Evolutionary conservation across 1,140 invertebrate species (phyloP).

Genomic region (Formica selysi): DNA sequence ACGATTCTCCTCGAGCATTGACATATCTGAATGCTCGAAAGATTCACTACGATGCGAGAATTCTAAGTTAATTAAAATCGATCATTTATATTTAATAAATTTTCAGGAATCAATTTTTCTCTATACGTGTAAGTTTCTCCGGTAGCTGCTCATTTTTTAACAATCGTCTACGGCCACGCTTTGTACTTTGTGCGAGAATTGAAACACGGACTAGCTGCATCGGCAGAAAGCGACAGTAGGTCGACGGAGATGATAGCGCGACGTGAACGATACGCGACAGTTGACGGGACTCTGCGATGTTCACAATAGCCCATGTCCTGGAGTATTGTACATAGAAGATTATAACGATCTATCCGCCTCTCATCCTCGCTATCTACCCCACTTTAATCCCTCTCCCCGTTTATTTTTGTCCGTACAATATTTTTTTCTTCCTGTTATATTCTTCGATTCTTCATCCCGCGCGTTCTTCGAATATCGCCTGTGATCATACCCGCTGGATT

Average conservation of each 20-base stretch:
- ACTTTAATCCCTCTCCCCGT: constrained; percentile 17
- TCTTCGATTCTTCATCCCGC: constrained; percentile 24
- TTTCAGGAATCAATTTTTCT: not conserved
- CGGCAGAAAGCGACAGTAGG: constrained; percentile 44
- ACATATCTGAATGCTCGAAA: not conserved
- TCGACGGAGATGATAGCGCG: constrained; percentile 39
- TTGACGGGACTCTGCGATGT: constrained; percentile 41
- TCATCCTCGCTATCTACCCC: constrained; percentile 34
- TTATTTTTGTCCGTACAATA: constrained; percentile 1
- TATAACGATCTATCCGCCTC: constrained; percentile 64
- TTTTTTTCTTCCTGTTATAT: constrained; percentile 31
- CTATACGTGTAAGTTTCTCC: too few species aligned
- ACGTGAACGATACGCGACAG: constrained; percentile 45
- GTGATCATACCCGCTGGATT: constrained; percentile 45
- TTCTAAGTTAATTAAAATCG: too few species aligned
- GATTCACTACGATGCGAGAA: too few species aligned
- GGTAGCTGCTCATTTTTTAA: not conserved
- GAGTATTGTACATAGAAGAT: constrained; percentile 60
- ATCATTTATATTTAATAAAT: not conserved
- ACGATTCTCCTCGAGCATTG: not conserved
- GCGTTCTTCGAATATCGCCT: constrained; percentile 22
- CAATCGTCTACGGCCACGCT: not conserved
- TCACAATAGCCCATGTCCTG: constrained; percentile 54
- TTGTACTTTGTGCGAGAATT: not conserved
- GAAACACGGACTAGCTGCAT: constrained; percentile 32